A percentile compares a stretch with the other conserved stretches of the same genome.
Conservation (phyloP, 23 tunicate species). For the Diplosoma virens region DNA sequence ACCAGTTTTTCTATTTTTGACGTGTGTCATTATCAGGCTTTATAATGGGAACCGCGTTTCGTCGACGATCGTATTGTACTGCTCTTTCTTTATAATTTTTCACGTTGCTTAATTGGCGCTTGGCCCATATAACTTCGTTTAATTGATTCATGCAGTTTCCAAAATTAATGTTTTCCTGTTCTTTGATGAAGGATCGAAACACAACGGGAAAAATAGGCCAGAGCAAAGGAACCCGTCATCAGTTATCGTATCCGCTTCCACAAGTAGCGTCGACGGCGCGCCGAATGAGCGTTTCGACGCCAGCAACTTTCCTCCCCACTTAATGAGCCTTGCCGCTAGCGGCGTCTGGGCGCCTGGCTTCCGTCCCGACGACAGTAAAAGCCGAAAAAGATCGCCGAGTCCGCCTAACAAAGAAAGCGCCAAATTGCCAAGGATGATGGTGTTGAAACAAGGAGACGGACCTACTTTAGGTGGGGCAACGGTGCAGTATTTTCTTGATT, state of each 20-base stretch:
- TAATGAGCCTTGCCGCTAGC: constrained; percentile 34
- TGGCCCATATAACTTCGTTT: too few species aligned
- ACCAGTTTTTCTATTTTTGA: not conserved
- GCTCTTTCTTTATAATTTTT: not conserved
- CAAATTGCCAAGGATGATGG: constrained; percentile 78
- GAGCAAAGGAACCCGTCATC: not conserved
- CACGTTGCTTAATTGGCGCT: too few species aligned
- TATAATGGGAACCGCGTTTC: not conserved
- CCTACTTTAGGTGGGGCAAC: constrained; percentile 85
- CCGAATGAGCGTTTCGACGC: not conserved
- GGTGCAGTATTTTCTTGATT: too few species aligned
- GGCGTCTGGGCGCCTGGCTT: constrained; percentile 32
- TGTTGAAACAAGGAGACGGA: constrained; percentile 90
- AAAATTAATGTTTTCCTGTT: too few species aligned
- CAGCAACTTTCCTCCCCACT: constrained; percentile 35
- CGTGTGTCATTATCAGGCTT: too few species aligned
- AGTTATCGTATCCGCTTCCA: not conserved
- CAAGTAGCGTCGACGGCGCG: not conserved
- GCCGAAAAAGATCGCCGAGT: constrained; percentile 66
- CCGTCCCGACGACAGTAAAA: constrained; percentile 6
- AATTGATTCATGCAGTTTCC: too few species aligned
- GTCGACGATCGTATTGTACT: too few species aligned
- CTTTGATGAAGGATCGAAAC: constrained; percentile 12
- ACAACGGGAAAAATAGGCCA: not conserved
- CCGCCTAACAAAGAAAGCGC: constrained; percentile 35